Conservation (phyloP, 2,888 invertebrate species). For the Doris montereyensis region DNA sequence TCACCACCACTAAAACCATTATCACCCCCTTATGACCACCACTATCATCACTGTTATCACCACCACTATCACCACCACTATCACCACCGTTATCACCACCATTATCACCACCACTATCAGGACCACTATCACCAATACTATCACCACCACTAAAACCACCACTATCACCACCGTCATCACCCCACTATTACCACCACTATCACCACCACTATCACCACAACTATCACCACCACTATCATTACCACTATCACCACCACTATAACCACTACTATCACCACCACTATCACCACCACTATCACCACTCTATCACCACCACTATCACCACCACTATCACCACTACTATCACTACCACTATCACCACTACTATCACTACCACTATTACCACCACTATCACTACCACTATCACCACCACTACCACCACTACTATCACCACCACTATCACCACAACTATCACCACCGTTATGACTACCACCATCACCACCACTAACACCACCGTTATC, state of each 20-base stretch:
- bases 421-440: slow-evolving; percentile 53
- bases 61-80: neutral
- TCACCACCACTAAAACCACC: neutral
- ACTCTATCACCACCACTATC: neutral
- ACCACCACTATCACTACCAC: neutral
- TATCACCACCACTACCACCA: neutral
- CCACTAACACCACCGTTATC: neutral
- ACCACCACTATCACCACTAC: neutral
- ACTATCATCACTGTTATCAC: neutral
- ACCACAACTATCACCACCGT: too few relatives aligned
- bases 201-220: neutral
- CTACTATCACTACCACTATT: neutral
- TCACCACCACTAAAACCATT: neutral
- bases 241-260: neutral
- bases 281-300: neutral
- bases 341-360: neutral
- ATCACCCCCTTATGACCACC: neutral
- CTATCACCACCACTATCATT: neutral
- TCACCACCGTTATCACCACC: neutral
- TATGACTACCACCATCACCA: too few relatives aligned
- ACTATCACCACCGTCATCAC: neutral
- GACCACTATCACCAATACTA: neutral
- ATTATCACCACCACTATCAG: neutral
- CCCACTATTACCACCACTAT: neutral
- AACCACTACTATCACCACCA: neutral